Evolutionary conservation across 2,113 vertebrate genomes (phyloP), one percentile per base, ranked within the genome.

Genomic region (Datnioides undecimradiatus): DNA sequence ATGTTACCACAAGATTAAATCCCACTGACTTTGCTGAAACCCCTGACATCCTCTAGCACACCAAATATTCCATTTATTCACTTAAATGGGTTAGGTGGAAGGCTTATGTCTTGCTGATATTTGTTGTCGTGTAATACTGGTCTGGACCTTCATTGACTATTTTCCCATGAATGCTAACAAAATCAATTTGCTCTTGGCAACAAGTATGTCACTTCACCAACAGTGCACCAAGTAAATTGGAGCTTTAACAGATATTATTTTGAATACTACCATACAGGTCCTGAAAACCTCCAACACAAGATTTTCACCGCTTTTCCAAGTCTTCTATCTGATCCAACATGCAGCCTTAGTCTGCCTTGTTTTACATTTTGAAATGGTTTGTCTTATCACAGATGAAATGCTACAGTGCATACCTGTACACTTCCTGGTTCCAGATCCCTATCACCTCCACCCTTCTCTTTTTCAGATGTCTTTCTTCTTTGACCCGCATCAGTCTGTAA

Each of bases 381-480:
- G 59, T 80, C 64, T 87, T 87, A 80, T 85, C 80, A 12, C 48
- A 64, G 41, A 27, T 73, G 21, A 86, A 83, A 80, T 75, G 76
- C 45, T 71, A 63, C 71, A 80, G 23, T 45, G 23, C 74, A 77
- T 76, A 54, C 73, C 73, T 78, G 64, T 70, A 57, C 60, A 19
- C 75, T 63, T 46, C 40, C 54, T 1, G 7, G 34, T 76, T 74
- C 59, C 48, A 69, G 90, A 91, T 85, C 41, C 9, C 21, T 87
- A 88, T 91, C 90, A 69, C 36, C 48, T 45, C 5, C 17, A n/a
- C n/a, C 8, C 43, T n/a, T 31, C 27, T 46, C 31, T 54, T 52
- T 76, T 52, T 62, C 59, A 41, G 19, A 73, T 62, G 25, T 59
- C 58, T 80, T 79, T 73, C 58, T 82, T 63, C 25, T 16, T 25